Evolutionary conservation across 1,140 invertebrate genomes (phyloP), one percentile per base, ranked within the genome.

Genomic region (Papilio machaon): DNA sequence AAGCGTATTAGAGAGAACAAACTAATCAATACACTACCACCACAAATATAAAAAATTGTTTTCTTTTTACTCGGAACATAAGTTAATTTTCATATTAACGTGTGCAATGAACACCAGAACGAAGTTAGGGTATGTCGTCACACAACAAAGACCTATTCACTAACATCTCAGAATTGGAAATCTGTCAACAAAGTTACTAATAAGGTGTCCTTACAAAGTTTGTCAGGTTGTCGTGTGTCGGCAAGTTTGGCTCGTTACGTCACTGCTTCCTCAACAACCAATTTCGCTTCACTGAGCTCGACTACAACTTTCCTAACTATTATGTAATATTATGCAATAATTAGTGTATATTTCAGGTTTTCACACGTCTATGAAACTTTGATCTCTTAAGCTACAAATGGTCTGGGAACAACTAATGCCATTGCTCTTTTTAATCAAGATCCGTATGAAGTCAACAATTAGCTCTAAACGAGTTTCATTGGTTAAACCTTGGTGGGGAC

Each of bases 171-270:
- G 10, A 23, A 64, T 64, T 19, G 60, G 60, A 30, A 64, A 30
- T 11, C 60, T 64, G 60, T 64, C 60, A 64, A 64, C 60, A 64
- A 64, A 64, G 60, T 64, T 64, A 19, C 60, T 64, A 64, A 64
- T 64, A 64, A 64, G 60, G 19, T 64, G 60, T 64, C 60, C 60
- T 64, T 64, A 23, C 19, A 64, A 64, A 64, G 60, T 64, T 23
- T 11, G 60, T 23, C 52, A 54, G 52, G 52, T 54, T 17, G 52
- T 23, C 11, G 19, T 60, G 19, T 64, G 60, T 19, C 11, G 60
- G 60, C 19, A 64, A 64, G 60, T 64, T 64, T 64, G 23, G 19
- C 60, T 64, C 8, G 60, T 64, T 64, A 64, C 23, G 60, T 60
- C 58, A 60, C 58, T 23, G 23, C 60, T 64, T 23, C 19, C 60